phyloP scores from a whole-genome alignment of 2,113 vertebrate species.

The Rutilus rutilus region DNA sequence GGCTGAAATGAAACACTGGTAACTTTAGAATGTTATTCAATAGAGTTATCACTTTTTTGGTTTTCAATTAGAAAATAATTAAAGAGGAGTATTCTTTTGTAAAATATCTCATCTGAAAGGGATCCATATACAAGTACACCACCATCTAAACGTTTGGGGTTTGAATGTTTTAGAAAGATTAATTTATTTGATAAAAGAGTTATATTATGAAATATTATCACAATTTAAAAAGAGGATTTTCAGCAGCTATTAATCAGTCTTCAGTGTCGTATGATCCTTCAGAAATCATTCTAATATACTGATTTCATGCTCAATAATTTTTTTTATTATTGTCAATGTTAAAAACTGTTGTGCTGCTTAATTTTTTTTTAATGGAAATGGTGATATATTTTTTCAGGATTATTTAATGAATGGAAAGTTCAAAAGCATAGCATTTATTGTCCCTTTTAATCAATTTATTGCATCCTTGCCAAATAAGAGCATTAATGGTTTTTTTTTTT shows the following conservation, averaged over 20 bases:
- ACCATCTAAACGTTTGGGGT: not conserved
- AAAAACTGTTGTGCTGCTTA: too few species aligned
- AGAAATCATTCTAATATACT: too few species aligned
- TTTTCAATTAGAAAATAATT: constrained; percentile 54
- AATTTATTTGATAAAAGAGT: not conserved
- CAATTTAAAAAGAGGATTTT: too few species aligned
- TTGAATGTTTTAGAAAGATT: not conserved
- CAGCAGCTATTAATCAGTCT: too few species aligned
- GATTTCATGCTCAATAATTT: too few species aligned
- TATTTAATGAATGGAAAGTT: too few species aligned
- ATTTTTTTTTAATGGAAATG: too few species aligned
- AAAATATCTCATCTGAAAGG: not conserved
- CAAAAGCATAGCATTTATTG: too few species aligned
- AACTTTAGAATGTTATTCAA: constrained; percentile 55
- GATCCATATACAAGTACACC: not conserved
- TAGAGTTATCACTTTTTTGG: constrained; percentile 60
- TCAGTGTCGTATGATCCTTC: too few species aligned
- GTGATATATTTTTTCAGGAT: too few species aligned
- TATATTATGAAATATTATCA: not conserved
- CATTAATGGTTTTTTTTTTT: not conserved
- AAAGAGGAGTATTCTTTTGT: not conserved
- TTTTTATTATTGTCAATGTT: too few species aligned
- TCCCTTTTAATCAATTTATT: not conserved
- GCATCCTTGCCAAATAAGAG: not conserved
- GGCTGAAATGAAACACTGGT: constrained; percentile 57